phyloP scores from a whole-genome alignment of 2,888 invertebrate genomes.

The Pachliopta kotzebuea region DNA sequence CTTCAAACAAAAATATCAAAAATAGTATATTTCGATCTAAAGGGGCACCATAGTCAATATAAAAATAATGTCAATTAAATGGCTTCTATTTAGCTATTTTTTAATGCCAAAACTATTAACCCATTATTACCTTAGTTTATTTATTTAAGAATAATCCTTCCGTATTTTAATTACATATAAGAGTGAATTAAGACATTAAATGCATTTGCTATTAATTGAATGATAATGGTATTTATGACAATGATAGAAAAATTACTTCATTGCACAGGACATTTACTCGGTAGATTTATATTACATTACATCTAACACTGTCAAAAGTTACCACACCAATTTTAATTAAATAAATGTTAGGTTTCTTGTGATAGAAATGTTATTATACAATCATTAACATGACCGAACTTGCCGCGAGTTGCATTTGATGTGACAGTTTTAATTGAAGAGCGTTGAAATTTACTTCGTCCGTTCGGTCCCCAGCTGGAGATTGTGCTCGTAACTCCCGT shows the following conservation, averaged over 20 bases:
- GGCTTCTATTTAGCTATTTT: too few species aligned
- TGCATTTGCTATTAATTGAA: not conserved
- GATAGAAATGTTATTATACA: conserved; percentile 6
- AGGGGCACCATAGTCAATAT: too few species aligned
- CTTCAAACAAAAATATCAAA: too few species aligned
- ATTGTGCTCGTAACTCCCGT: conserved; percentile 28
- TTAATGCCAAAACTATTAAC: too few species aligned
- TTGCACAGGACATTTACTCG: not conserved
- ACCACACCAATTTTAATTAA: conserved; percentile 8
- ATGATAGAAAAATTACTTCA: not conserved
- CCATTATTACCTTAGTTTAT: too few species aligned
- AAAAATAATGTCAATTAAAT: too few species aligned
- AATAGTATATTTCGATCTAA: too few species aligned
- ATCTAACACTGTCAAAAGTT: not conserved
- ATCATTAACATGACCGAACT: conserved; percentile 10
- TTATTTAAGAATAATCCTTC: too few species aligned
- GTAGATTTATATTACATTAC: not conserved
- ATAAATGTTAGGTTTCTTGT: conserved; percentile 3
- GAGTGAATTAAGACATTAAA: too few species aligned
- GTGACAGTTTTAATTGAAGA: conserved; percentile 26
- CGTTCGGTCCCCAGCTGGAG: conserved; percentile 21
- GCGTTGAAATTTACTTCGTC: conserved; percentile 20
- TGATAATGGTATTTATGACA: not conserved
- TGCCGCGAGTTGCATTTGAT: conserved; percentile 17
- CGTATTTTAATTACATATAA: too few species aligned